These are phyloP conservation scores for Uloborus diversus DNA, from an alignment of 1,140 invertebrate genomes.

Conservation along the genomic window DNA sequence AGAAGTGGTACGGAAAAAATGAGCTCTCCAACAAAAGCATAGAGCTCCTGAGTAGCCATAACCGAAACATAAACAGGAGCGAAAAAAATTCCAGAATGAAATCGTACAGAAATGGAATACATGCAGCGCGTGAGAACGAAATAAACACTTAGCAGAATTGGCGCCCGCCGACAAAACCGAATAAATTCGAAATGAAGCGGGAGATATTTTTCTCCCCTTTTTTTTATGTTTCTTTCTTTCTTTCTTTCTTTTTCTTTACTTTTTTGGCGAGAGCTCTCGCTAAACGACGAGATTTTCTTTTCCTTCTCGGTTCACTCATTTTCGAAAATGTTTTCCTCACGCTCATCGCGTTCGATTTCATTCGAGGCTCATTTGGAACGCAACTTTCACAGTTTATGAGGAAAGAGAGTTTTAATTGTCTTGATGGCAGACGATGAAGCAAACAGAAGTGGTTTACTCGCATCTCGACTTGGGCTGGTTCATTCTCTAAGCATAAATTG, in stretches of 20 bases:
- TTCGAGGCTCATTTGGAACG: too few relatives aligned
- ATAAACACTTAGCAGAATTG: slow-evolving; percentile 52
- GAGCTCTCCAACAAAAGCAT: slow-evolving; percentile 8
- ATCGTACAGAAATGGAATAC: background rate
- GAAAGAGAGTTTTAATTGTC: too few relatives aligned
- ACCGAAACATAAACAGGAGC: slow-evolving; percentile 20
- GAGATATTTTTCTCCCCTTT: slow-evolving; percentile 22
- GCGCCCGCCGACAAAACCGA: slow-evolving; percentile 45
- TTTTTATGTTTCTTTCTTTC: too few relatives aligned
- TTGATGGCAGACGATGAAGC: too few relatives aligned
- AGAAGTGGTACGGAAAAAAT: slow-evolving; percentile 8
- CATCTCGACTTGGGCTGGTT: too few relatives aligned
- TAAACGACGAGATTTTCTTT: slow-evolving; percentile 24
- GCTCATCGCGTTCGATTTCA: slow-evolving; percentile 16
- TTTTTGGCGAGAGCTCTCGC: background rate
- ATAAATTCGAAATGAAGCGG: slow-evolving; percentile 45
- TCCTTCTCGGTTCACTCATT: background rate
- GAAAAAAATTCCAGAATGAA: background rate
- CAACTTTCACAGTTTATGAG: too few relatives aligned
- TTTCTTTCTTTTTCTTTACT: too few relatives aligned
- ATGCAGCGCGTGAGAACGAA: slow-evolving; percentile 35
- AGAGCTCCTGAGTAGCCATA: slow-evolving; percentile 13
- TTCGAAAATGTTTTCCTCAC: slow-evolving; percentile 19
- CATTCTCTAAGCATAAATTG: too few relatives aligned
- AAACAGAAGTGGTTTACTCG: too few relatives aligned